Conservation (phyloP, 1,140 invertebrate species). For the Drosophila mauritiana region DNA sequence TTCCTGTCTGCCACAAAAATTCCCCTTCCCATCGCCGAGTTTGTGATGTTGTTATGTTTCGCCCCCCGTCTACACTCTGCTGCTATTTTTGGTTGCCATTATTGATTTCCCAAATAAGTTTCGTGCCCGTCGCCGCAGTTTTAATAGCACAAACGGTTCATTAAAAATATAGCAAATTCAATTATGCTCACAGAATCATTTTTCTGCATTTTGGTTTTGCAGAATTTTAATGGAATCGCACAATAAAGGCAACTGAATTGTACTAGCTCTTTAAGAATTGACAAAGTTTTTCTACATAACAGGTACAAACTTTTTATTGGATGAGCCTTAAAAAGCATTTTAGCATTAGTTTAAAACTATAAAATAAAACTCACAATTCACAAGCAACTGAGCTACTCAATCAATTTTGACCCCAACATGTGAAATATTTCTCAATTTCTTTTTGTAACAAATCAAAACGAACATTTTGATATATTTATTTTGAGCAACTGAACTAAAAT, state of each 20-base stretch:
- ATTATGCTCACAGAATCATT: constrained; percentile 11
- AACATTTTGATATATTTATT: too few relatives aligned
- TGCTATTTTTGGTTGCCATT: constrained; percentile 6
- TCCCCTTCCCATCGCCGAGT: background rate
- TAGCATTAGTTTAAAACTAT: too few relatives aligned
- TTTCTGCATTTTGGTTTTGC: constrained; percentile 5
- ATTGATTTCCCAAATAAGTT: constrained; percentile 29
- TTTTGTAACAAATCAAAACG: too few relatives aligned
- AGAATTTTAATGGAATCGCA: background rate
- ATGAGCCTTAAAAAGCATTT: too few relatives aligned
- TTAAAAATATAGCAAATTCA: constrained; percentile 26
- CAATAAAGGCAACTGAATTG: background rate
- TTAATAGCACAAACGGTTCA: constrained; percentile 16
- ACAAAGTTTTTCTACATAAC: background rate
- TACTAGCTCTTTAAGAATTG: too few relatives aligned
- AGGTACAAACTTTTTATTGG: too few relatives aligned
- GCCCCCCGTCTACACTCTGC: background rate
- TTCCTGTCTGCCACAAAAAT: constrained; percentile 1
- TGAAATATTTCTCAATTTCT: too few relatives aligned
- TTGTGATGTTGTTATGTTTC: background rate
- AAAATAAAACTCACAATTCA: background rate
- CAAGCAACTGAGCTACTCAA: too few relatives aligned
- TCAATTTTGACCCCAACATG: too few relatives aligned
- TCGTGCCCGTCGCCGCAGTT: background rate
- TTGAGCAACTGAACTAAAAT: too few relatives aligned